Conservation (phyloP, 1,140 invertebrate genomes). For the Anastrepha ludens region DNA sequence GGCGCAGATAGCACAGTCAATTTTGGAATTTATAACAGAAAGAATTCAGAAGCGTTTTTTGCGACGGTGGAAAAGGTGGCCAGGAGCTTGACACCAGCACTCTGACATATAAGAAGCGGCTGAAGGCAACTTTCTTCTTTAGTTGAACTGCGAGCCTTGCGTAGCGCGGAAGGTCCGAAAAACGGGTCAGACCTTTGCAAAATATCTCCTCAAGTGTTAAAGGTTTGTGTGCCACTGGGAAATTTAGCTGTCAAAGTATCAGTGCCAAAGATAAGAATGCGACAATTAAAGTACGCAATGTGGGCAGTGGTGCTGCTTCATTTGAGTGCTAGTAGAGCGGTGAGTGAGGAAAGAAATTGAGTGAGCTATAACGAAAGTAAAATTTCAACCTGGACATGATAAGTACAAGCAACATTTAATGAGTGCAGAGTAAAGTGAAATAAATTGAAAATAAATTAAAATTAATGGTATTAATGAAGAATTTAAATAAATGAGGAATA, state of each 20-base stretch:
- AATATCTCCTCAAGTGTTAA: neutral
- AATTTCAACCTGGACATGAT: too few relatives aligned
- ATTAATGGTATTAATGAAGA: too few relatives aligned
- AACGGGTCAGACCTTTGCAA: neutral
- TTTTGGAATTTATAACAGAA: neutral
- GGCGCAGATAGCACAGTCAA: neutral
- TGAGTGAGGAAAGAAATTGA: neutral
- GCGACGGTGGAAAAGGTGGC: neutral
- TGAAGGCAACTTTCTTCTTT: slow-evolving; percentile 32
- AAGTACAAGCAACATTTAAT: too few relatives aligned
- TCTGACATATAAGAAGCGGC: slow-evolving; percentile 20
- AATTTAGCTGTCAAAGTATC: neutral
- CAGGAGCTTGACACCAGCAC: neutral
- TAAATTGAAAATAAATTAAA: too few relatives aligned
- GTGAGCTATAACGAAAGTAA: too few relatives aligned
- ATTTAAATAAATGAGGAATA: too few relatives aligned
- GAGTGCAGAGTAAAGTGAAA: too few relatives aligned
- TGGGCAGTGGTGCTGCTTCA: neutral
- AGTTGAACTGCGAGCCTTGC: slow-evolving; percentile 7
- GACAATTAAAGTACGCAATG: neutral
- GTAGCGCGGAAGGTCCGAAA: neutral
- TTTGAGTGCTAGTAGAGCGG: neutral
- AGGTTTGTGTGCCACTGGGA: neutral
- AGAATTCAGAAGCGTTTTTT: neutral
- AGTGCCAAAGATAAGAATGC: neutral